Percentiles rank a stretch among this genome's conserved stretches.
Conservation (phyloP, 2,113 vertebrate genomes). For the Nesospiza acunhae region DNA sequence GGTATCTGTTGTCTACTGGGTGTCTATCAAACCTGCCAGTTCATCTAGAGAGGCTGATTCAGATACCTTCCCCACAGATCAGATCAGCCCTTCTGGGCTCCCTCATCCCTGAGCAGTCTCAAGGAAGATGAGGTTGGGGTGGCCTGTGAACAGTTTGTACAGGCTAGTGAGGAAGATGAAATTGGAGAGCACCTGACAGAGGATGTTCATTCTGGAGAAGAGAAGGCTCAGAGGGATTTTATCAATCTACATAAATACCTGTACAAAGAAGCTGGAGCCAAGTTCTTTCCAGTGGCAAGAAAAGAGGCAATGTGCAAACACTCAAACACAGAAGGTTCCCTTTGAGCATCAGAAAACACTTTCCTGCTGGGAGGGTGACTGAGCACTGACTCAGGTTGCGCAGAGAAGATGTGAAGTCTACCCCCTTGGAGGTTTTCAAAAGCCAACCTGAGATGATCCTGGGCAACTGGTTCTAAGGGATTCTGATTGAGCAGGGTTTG, state of each 20-base stretch:
- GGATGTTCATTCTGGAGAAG: background rate
- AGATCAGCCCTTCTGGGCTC: background rate
- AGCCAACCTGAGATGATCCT: background rate
- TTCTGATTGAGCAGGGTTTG: background rate
- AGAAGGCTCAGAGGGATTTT: background rate
- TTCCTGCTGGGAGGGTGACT: background rate
- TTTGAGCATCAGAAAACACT: background rate
- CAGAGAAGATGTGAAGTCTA: background rate
- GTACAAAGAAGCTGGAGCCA: background rate
- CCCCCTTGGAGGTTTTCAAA: background rate
- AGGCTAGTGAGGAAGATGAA: background rate
- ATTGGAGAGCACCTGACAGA: background rate
- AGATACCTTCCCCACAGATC: background rate
- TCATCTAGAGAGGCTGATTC: background rate
- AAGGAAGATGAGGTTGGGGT: background rate
- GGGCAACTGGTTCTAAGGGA: background rate
- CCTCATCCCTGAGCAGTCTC: background rate
- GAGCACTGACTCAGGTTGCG: background rate
- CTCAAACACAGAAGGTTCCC: background rate
- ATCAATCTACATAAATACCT: background rate
- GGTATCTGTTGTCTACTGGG: background rate
- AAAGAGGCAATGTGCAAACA: background rate
- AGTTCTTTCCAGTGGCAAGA: background rate
- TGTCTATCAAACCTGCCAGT: background rate
- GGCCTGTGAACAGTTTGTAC: background rate